These are phyloP conservation scores for Ashinkailepas kermadecensis DNA, from an alignment of 2,888 invertebrate species.

Conservation along the genomic window DNA sequence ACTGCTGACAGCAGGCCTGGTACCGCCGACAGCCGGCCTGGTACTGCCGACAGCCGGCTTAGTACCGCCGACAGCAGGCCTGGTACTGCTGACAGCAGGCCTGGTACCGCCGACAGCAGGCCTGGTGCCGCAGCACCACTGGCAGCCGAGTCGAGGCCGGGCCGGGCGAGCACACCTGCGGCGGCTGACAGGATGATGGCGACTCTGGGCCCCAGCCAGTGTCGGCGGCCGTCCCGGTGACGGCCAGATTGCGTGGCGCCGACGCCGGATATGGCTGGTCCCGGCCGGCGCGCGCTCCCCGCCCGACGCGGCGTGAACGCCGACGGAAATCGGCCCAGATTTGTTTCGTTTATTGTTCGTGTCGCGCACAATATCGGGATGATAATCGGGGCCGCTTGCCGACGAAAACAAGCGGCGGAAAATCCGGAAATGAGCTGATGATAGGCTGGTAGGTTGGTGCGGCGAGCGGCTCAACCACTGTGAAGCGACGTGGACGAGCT, in stretches of 20 bases:
- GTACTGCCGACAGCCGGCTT: too few species aligned
- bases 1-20: too few species aligned
- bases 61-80: too few species aligned
- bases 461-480: not conserved
- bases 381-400: not conserved
- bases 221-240: not conserved
- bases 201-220: not conserved
- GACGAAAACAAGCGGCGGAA: slow-evolving; percentile 11
- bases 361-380: not conserved
- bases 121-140: too few species aligned
- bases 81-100: too few species aligned
- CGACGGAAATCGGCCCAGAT: not conserved
- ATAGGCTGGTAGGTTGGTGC: not conserved
- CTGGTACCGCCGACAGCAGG: too few species aligned
- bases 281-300: not conserved
- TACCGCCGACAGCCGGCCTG: too few species aligned
- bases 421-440: slow-evolving; percentile 19
- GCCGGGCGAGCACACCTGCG: not conserved
- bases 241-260: not conserved
- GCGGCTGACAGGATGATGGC: not conserved
- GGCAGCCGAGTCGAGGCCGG: too few species aligned
- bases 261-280: not conserved
- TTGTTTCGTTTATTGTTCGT: not conserved
- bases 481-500: not conserved
- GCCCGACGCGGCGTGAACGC: not conserved